phyloP scores from a whole-genome alignment of 2,888 invertebrate genomes.

The Reticulitermes lucifugus region DNA sequence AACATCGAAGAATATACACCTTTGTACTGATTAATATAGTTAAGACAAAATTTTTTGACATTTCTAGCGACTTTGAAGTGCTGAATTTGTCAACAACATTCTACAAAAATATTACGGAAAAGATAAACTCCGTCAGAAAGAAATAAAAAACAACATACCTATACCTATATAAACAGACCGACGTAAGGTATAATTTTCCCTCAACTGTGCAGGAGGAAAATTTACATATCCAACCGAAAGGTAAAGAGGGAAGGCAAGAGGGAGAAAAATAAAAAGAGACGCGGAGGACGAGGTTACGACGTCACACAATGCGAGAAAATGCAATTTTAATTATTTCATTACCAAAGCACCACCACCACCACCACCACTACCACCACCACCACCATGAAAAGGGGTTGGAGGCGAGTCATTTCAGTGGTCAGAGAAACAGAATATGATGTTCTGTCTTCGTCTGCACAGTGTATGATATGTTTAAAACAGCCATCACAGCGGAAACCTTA shows the following conservation, averaged over 20 bases:
- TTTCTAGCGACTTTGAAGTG: not conserved
- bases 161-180: conserved; percentile 24
- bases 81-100: conserved; percentile 11
- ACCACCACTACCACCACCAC: conserved; percentile 27
- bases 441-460: conserved; percentile 11
- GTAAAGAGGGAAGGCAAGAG: conserved; percentile 33
- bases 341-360: conserved; percentile 33
- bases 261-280: conserved; percentile 32
- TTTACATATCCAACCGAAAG: conserved; percentile 39
- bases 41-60: not conserved
- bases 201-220: conserved; percentile 25
- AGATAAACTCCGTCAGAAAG: conserved; percentile 25
- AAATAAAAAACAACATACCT: not conserved
- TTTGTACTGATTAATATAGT: not conserved
- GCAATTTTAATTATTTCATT: conserved; percentile 49
- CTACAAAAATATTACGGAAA: conserved; percentile 10
- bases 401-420: conserved; percentile 32
- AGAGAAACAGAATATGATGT: conserved; percentile 24
- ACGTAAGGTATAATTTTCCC: conserved; percentile 37
- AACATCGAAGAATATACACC: not conserved
- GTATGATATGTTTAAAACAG: conserved; percentile 32
- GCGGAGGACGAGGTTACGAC: conserved; percentile 38
- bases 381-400: conserved; percentile 10
- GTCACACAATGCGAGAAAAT: conserved; percentile 45
- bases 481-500: conserved; percentile 31